Evolutionary conservation across 53 echinoderm and acorn worm genomes (phyloP).

Genomic region (Apostichopus leukothele): DNA sequence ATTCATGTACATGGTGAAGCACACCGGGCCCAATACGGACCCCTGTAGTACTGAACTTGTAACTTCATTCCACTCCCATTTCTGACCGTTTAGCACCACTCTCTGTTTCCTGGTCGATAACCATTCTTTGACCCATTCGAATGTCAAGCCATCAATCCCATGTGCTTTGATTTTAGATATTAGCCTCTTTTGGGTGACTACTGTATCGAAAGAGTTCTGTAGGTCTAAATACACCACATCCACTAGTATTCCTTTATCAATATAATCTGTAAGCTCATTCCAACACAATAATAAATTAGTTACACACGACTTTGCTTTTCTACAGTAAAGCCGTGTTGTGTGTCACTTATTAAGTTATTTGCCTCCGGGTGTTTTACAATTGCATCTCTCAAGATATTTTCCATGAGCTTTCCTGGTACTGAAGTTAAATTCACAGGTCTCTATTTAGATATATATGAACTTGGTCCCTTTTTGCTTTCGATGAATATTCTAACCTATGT

Average conservation of each 20-base stretch:
- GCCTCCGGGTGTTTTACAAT: not conserved
- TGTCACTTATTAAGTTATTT: not conserved
- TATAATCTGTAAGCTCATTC: slow-evolving; percentile 33
- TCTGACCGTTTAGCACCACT: slow-evolving; percentile 8
- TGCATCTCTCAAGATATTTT: slow-evolving; percentile 13
- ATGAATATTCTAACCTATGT: too few species aligned
- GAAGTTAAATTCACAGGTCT: not conserved
- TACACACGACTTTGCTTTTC: slow-evolving; percentile 36
- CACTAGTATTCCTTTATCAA: slow-evolving; percentile 35
- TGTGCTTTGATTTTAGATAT: not conserved
- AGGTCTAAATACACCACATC: slow-evolving; percentile 43
- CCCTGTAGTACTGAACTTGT: not conserved
- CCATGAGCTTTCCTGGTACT: slow-evolving; percentile 9
- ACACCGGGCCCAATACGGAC: not conserved
- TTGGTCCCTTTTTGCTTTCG: not conserved
- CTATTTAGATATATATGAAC: not conserved
- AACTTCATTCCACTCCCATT: slow-evolving; percentile 1
- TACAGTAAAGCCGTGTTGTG: slow-evolving; percentile 14
- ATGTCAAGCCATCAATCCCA: not conserved
- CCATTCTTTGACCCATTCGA: not conserved
- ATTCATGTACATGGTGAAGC: slow-evolving; percentile 3
- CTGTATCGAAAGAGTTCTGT: slow-evolving; percentile 21
- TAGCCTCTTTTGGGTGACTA: not conserved
- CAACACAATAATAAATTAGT: slow-evolving; percentile 41
- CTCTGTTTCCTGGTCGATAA: slow-evolving; percentile 1